Conservation (phyloP, 2,888 invertebrate genomes). For the Agrotis puta region DNA sequence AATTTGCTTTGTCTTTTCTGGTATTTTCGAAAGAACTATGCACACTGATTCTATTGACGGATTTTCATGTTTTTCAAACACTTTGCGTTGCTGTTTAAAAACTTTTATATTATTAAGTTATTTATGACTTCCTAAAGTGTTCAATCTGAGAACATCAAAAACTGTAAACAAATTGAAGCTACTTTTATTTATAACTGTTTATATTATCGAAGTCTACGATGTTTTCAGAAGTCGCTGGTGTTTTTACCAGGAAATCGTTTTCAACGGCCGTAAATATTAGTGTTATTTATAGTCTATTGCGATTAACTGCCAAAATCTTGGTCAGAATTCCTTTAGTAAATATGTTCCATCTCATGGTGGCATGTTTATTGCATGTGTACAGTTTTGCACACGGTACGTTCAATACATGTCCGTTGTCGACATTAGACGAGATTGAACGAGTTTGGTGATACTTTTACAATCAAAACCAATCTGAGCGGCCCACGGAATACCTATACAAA, state of each 20-base stretch:
- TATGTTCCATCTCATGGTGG: conserved; percentile 29
- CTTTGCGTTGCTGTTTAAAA: not conserved
- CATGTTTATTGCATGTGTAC: conserved; percentile 41
- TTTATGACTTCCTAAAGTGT: conserved; percentile 2
- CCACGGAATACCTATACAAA: conserved; percentile 15
- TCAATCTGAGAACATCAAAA: not conserved
- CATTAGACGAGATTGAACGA: conserved; percentile 3
- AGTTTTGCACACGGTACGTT: conserved; percentile 57
- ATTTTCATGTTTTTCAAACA: conserved; percentile 5
- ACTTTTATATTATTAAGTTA: not conserved
- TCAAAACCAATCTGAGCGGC: conserved; percentile 33
- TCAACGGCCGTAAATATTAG: conserved; percentile 25
- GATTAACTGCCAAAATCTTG: conserved; percentile 35
- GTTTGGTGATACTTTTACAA: conserved; percentile 45
- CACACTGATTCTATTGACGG: not conserved
- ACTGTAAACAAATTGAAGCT: conserved; percentile 17
- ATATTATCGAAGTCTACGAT: too few species aligned
- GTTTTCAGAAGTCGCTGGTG: not conserved
- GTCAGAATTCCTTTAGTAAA: conserved; percentile 38
- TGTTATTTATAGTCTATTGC: conserved; percentile 16
- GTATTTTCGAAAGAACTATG: not conserved
- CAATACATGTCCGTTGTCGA: conserved; percentile 27
- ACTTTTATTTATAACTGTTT: too few species aligned
- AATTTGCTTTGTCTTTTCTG: not conserved
- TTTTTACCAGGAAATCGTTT: conserved; percentile 13